Evolutionary conservation across 2,888 invertebrate species (phyloP), one percentile per base, ranked within the genome.

Genomic region (Acholoe squamosa): DNA sequence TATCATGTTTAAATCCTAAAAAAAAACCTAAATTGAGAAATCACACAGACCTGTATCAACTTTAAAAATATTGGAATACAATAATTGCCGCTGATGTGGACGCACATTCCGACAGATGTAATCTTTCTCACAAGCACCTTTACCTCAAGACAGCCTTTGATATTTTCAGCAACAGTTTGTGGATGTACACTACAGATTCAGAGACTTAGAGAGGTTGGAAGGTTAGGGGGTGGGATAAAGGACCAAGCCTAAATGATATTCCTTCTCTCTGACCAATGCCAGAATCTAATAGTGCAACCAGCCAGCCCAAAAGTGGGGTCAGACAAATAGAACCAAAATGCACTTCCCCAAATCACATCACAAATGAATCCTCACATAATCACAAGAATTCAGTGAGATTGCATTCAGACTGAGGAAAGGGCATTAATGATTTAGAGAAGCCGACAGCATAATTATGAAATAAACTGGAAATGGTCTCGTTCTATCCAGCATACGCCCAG

Each of bases 311-410:
- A 14, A 19, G 61, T 61, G 61, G 61, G 19, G 61, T 61, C 22
- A 19, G 61, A 61, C 12, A n/a, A 61, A 19, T 61, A n/a, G 61
- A 19, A 61, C n/a, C 61, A 61, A 28, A 28, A 71, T 71, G 14
- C 71, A 71, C 71, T 71, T 71, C 31, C 25, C 71, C 31, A 71
- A 71, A 71, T 71, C 71, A 71, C 71, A 71, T 71, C 61, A 61
- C 61, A n/a, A 43, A 43, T 3, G 61, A 61, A 61, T 61, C 28
- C 71, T 71, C 28, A 14, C 14, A 14, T 28, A 71, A 28, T 5
- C 25, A 16, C 71, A 28, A 71, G 71, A 71, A 22, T 25, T 25
- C 71, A 28, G 28, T 25, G 71, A 71, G 71, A 71, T 71, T 71
- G 71, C 71, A 16, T 1, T 22, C 3, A 28, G 31, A 71, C 19